These are phyloP conservation scores for Eriocheir sinensis DNA, from an alignment of 1,140 invertebrate species.

Conservation along the genomic window DNA sequence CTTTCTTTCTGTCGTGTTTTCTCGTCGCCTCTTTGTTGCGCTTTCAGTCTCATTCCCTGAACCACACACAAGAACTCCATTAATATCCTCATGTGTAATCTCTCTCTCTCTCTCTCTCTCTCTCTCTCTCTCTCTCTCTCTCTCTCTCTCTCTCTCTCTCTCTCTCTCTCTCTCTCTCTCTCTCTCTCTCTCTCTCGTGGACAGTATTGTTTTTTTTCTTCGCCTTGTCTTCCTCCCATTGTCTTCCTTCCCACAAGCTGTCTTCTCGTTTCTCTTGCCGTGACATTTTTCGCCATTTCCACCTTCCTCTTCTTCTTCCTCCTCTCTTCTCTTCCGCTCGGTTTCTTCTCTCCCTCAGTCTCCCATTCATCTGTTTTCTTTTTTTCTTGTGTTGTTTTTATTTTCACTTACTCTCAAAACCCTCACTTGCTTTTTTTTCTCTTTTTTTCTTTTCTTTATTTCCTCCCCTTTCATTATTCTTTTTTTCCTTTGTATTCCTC, in stretches of 20 bases:
- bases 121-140: too few species aligned
- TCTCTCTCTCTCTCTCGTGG: too few species aligned
- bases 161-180: too few species aligned
- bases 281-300: conserved; percentile 3
- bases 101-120: too few species aligned
- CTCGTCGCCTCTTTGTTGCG: too few species aligned
- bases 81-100: too few species aligned
- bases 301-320: not conserved
- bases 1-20: too few species aligned
- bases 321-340: conserved; percentile 3
- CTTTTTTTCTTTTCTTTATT: not conserved
- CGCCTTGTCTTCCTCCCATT: not conserved
- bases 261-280: not conserved
- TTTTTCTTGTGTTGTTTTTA: not conserved
- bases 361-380: not conserved
- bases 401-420: not conserved
- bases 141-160: too few species aligned
- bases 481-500: too few species aligned
- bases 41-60: too few species aligned
- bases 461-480: too few species aligned
- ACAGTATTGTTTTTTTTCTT: not conserved
- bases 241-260: not conserved
- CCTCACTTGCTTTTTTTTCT: not conserved
- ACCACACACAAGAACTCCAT: too few species aligned
- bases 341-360: not conserved